Evolutionary conservation across 2,888 invertebrate genomes (phyloP).

Genomic region (Acrobasis consociella): DNA sequence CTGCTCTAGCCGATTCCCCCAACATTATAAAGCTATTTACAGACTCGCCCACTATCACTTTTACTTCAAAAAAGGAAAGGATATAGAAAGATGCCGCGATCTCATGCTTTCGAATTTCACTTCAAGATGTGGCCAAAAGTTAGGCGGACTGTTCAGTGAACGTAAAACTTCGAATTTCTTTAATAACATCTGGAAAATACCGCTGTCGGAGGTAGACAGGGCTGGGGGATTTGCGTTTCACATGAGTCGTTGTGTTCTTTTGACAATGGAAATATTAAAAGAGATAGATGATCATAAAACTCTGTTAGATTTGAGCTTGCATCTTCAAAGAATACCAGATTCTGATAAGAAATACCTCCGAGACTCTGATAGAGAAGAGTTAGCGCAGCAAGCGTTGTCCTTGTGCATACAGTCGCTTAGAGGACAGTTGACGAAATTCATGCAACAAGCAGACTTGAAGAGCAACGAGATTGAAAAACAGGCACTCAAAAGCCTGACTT

Average conservation of each 20-base stretch:
- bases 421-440: constrained; percentile 82
- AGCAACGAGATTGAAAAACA: constrained; percentile 73
- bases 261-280: constrained; percentile 91
- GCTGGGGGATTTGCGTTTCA: constrained; percentile 96
- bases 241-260: constrained; percentile 91
- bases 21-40: constrained; percentile 96
- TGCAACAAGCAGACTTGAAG: constrained; percentile 72
- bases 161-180: constrained; percentile 94
- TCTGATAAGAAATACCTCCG: constrained; percentile 94
- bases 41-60: constrained; percentile 93
- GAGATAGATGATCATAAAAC: constrained; percentile 91
- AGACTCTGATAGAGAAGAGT: constrained; percentile 91
- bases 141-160: constrained; percentile 93
- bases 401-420: constrained; percentile 87
- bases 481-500: constrained; percentile 75
- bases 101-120: constrained; percentile 87
- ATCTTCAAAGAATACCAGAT: constrained; percentile 91
- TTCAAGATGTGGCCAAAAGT: constrained; percentile 85
- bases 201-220: constrained; percentile 94
- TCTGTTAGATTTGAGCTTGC: constrained; percentile 90
- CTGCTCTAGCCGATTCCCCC: constrained; percentile 92
- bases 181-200: constrained; percentile 96
- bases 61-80: constrained; percentile 86
- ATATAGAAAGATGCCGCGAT: constrained; percentile 87
- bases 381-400: constrained; percentile 90